These are phyloP conservation scores for Meandrusa payeni DNA, from an alignment of 2,888 invertebrate species.

Conservation along the genomic window DNA sequence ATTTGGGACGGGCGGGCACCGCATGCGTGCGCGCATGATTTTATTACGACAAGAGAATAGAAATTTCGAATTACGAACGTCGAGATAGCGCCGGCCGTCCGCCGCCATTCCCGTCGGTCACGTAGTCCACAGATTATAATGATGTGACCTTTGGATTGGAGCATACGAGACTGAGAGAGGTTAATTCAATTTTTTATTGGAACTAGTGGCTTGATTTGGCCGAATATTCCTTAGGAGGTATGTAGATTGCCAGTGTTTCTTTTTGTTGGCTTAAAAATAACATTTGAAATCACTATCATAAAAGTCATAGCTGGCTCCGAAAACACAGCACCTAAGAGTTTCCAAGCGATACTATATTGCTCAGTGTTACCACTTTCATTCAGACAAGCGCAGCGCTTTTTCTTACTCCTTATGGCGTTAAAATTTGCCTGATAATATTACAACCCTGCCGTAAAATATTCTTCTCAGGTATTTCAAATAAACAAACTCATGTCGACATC, in stretches of 20 bases:
- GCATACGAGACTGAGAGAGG: slow-evolving; percentile 56
- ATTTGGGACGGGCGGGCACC: slow-evolving; percentile 42
- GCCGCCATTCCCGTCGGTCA: slow-evolving; percentile 64
- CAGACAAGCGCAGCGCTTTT: too few species aligned
- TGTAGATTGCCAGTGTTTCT: slow-evolving; percentile 22
- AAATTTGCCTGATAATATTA: too few species aligned
- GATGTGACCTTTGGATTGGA: slow-evolving; percentile 70
- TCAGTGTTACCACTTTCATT: too few species aligned
- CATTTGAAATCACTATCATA: too few species aligned
- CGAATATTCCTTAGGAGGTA: slow-evolving; percentile 35
- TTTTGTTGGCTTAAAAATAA: too few species aligned
- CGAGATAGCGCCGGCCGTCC: slow-evolving; percentile 40
- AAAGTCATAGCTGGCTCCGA: too few species aligned
- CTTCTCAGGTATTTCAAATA: too few species aligned
- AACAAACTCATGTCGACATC: too few species aligned
- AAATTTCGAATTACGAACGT: slow-evolving; percentile 65
- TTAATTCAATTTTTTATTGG: slow-evolving; percentile 68
- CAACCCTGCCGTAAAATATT: too few species aligned
- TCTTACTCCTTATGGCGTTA: too few species aligned
- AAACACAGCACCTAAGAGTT: too few species aligned
- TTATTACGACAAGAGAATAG: slow-evolving; percentile 73
- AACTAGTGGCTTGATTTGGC: slow-evolving; percentile 59
- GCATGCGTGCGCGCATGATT: slow-evolving; percentile 66
- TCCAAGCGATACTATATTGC: too few species aligned
- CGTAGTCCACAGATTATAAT: slow-evolving; percentile 68